Percentiles rank a stretch among this genome's conserved stretches.
Evolutionary conservation across 2,888 invertebrate species (phyloP).

Genomic region (Drosophila mimetica): DNA sequence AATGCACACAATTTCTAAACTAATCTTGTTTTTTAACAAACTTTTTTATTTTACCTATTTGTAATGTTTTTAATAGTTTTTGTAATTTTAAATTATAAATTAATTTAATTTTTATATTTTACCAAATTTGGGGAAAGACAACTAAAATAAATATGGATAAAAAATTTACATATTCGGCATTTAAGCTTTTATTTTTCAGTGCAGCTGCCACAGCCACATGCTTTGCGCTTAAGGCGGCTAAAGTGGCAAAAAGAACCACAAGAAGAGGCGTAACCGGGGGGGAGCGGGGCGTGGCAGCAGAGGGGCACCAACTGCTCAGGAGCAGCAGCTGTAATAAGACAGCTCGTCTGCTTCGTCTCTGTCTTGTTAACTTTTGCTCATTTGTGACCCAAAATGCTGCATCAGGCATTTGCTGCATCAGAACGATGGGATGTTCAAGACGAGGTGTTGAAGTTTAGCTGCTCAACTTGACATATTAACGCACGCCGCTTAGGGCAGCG

Average conservation of each 20-base stretch:
- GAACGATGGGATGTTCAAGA: neutral
- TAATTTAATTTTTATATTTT: too few species aligned
- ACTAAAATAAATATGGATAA: too few species aligned
- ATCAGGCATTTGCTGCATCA: slow-evolving; percentile 18
- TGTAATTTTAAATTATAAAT: neutral
- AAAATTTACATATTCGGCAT: too few species aligned
- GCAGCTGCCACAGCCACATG: slow-evolving; percentile 53
- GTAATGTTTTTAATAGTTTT: too few species aligned
- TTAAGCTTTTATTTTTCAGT: neutral
- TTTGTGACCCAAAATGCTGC: slow-evolving; percentile 51
- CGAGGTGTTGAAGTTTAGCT: slow-evolving; percentile 25
- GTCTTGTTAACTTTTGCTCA: slow-evolving; percentile 74
- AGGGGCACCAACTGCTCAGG: slow-evolving; percentile 8
- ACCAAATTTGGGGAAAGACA: too few species aligned
- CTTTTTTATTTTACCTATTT: neutral
- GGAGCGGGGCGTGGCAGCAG: slow-evolving; percentile 9
- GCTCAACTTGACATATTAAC: slow-evolving; percentile 69
- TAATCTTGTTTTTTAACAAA: neutral
- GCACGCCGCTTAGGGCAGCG: slow-evolving; percentile 32
- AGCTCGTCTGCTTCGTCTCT: slow-evolving; percentile 60
- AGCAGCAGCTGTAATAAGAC: slow-evolving; percentile 67
- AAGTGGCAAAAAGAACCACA: slow-evolving; percentile 56
- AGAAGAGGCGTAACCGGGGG: neutral
- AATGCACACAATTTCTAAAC: neutral
- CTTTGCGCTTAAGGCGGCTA: slow-evolving; percentile 54